A percentile compares a stretch with the other conserved stretches of the same genome.
Evolutionary conservation across 1,140 invertebrate species (phyloP).

Genomic region (Trichomalopsis sarcophagae): DNA sequence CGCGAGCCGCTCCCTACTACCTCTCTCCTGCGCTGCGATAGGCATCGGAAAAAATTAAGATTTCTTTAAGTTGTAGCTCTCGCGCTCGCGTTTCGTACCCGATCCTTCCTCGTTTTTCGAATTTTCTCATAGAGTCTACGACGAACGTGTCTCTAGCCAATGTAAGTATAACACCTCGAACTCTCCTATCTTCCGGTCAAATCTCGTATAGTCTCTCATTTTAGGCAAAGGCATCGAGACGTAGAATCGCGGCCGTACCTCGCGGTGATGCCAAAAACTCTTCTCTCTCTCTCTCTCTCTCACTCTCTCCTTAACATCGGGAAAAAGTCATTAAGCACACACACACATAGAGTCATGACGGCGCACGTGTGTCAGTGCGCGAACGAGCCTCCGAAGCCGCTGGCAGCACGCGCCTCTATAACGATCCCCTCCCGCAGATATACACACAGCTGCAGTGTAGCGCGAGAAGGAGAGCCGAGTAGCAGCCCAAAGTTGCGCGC

Average conservation of each 20-base stretch:
- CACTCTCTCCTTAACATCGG: not conserved
- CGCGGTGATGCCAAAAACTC: not conserved
- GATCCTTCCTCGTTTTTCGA: too few relatives aligned
- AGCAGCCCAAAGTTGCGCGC: slow-evolving; percentile 14
- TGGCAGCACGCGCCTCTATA: slow-evolving; percentile 16
- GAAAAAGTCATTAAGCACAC: slow-evolving; percentile 43
- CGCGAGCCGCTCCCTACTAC: slow-evolving; percentile 56
- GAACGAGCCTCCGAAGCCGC: not conserved
- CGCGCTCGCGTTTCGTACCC: too few relatives aligned
- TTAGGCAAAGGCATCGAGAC: not conserved
- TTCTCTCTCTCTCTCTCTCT: not conserved
- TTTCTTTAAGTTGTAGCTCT: slow-evolving; percentile 68
- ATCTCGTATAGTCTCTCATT: too few relatives aligned
- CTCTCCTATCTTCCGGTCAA: too few relatives aligned
- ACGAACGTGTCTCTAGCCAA: too few relatives aligned
- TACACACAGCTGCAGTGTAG: not conserved
- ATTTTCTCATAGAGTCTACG: too few relatives aligned
- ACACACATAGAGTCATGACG: not conserved
- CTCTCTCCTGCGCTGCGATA: not conserved
- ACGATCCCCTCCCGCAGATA: slow-evolving; percentile 52
- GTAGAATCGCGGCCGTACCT: not conserved
- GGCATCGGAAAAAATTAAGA: slow-evolving; percentile 68
- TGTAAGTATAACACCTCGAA: too few relatives aligned
- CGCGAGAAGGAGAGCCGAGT: not conserved
- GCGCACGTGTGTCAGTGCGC: too few relatives aligned